These are phyloP conservation scores for Lucifuga dentata DNA, from an alignment of 2,113 vertebrate genomes.

Conservation along the genomic window DNA sequence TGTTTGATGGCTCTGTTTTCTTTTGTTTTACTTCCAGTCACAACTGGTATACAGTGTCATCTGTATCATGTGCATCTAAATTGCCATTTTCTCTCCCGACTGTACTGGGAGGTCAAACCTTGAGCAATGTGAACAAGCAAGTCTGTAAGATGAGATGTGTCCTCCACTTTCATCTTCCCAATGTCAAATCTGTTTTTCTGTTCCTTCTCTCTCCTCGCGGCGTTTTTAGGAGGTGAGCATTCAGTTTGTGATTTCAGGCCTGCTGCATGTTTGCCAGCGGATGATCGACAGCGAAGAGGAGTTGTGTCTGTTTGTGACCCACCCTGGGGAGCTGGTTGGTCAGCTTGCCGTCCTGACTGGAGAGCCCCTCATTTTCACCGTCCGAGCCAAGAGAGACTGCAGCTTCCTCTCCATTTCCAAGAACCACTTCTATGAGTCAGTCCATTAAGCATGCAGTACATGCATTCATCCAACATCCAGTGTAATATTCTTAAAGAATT, in stretches of 20 bases:
- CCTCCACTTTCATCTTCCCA: not conserved
- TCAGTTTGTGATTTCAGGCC: conserved; percentile 93
- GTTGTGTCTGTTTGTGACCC: conserved; percentile 91
- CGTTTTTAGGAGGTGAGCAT: conserved; percentile 89
- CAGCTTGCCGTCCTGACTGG: conserved; percentile 95
- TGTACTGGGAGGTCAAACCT: too few relatives aligned
- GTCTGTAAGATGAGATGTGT: too few relatives aligned
- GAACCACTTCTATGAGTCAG: conserved; percentile 94
- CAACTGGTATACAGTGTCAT: too few relatives aligned
- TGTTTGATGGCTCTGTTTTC: too few relatives aligned
- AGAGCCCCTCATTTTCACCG: conserved; percentile 95
- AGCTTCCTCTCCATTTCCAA: conserved; percentile 94
- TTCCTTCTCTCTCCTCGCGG: not conserved
- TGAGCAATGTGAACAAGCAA: too few relatives aligned
- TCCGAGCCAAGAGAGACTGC: conserved; percentile 92
- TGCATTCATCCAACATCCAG: not conserved
- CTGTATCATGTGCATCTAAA: too few relatives aligned
- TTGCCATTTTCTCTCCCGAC: too few relatives aligned
- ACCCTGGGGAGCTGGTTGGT: conserved; percentile 93
- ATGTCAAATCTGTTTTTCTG: not conserved
- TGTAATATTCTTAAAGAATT: not conserved
- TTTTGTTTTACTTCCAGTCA: too few relatives aligned
- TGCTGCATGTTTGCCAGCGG: conserved; percentile 93
- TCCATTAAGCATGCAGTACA: not conserved
- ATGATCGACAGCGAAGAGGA: conserved; percentile 93